These are phyloP conservation scores for Lophura nycthemera DNA, from an alignment of 2,113 vertebrate species.

Conservation along the genomic window DNA sequence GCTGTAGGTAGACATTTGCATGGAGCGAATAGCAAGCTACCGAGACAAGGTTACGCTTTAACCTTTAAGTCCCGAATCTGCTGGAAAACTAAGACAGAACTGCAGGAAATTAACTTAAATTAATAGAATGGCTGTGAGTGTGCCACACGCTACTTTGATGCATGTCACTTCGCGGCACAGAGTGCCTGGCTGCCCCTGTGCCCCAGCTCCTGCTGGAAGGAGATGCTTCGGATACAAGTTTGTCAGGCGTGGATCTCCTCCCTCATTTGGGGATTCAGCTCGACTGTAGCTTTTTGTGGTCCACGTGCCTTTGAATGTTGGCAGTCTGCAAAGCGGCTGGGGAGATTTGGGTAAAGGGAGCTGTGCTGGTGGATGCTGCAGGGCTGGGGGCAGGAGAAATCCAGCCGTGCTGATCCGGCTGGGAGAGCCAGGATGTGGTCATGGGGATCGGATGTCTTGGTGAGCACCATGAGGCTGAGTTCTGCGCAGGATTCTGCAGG, in stretches of 20 bases:
- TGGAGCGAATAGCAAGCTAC: slow-evolving; percentile 80
- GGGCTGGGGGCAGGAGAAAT: neutral
- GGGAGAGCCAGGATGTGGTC: neutral
- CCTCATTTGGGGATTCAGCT: neutral
- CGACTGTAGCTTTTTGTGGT: neutral
- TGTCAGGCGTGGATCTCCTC: neutral
- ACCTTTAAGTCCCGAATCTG: slow-evolving; percentile 81
- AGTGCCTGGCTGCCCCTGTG: slow-evolving; percentile 8
- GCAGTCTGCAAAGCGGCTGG: neutral
- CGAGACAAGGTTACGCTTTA: slow-evolving; percentile 83
- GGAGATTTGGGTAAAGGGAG: neutral
- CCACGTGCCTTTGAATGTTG: neutral
- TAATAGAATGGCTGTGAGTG: slow-evolving; percentile 64
- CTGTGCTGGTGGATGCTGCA: neutral
- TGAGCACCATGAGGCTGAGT: neutral
- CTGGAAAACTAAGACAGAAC: slow-evolving; percentile 76
- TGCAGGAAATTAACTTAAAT: slow-evolving; percentile 78
- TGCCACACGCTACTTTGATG: slow-evolving; percentile 43
- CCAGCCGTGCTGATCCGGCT: neutral
- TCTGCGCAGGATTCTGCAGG: neutral
- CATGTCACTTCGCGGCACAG: neutral
- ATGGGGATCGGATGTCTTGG: neutral
- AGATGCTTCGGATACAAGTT: slow-evolving; percentile 36
- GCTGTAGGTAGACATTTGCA: slow-evolving; percentile 90
- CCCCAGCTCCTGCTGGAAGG: slow-evolving; percentile 23